Conservation (phyloP, 2,113 vertebrate genomes). For the Sapajus apella region DNA sequence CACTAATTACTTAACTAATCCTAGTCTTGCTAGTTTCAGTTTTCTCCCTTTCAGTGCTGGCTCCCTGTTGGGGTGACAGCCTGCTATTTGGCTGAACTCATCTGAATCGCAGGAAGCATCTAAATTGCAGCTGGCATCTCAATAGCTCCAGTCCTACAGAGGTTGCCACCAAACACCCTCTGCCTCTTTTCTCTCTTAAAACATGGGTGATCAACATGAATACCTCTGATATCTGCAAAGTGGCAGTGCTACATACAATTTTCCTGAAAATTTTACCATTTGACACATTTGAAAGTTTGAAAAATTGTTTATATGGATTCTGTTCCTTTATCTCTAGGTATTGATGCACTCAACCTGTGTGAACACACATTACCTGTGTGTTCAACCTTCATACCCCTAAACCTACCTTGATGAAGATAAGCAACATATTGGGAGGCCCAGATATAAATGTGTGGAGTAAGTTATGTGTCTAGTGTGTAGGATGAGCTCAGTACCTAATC, state of each 20-base stretch:
- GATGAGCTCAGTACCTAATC: not conserved
- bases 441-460: not conserved
- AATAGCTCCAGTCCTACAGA: not conserved
- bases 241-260: not conserved
- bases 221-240: not conserved
- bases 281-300: not conserved
- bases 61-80: not conserved
- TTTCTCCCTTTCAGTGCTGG: not conserved
- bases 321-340: not conserved
- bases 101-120: not conserved
- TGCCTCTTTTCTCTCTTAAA: not conserved
- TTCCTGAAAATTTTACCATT: slow-evolving; percentile 8
- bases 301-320: not conserved
- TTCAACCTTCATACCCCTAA: not conserved
- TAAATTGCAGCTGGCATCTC: not conserved
- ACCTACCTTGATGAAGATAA: not conserved
- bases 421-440: not conserved
- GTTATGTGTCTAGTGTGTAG: not conserved
- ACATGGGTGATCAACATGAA: not conserved
- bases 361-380: no score
- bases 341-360: not conserved
- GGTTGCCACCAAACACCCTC: not conserved
- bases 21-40: not conserved
- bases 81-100: not conserved
- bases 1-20: not conserved